These are phyloP conservation scores for Melanargia galathea DNA, from an alignment of 2,888 invertebrate genomes.

Conservation along the genomic window DNA sequence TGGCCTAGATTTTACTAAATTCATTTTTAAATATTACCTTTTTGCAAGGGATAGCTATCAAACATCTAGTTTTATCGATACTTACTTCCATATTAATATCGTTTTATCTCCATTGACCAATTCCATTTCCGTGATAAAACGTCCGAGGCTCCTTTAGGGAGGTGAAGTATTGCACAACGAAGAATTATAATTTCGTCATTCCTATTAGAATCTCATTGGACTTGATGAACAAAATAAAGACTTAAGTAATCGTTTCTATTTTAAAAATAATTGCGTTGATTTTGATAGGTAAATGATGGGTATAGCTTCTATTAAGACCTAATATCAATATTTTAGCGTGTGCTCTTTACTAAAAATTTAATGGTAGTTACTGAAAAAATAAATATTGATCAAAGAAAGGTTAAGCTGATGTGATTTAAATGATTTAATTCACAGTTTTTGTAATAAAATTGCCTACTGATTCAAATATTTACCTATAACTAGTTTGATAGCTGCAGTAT, in stretches of 20 bases:
- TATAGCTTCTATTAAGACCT: too few relatives aligned
- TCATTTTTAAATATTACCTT: background rate
- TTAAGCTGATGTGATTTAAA: too few relatives aligned
- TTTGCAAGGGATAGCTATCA: background rate
- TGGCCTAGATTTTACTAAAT: background rate
- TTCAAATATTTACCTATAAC: too few relatives aligned
- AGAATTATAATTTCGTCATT: constrained; percentile 56
- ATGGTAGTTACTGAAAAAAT: too few relatives aligned
- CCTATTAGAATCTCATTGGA: constrained; percentile 14
- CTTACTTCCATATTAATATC: constrained; percentile 45
- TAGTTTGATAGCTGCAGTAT: too few relatives aligned
- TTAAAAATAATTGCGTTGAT: background rate
- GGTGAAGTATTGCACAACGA: constrained; percentile 58
- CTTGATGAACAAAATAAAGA: background rate
- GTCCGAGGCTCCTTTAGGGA: constrained; percentile 39
- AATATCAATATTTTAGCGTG: too few relatives aligned
- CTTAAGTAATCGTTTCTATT: background rate
- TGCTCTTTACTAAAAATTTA: too few relatives aligned
- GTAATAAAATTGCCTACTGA: too few relatives aligned
- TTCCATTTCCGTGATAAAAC: constrained; percentile 44
- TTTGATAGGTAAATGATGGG: background rate
- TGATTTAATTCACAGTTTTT: too few relatives aligned
- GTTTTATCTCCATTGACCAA: constrained; percentile 43
- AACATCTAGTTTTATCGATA: background rate
- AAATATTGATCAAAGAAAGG: too few relatives aligned